phyloP scores from a whole-genome alignment of 2,797 vertebrate genomes.

The Sebastes melanostomus region DNA sequence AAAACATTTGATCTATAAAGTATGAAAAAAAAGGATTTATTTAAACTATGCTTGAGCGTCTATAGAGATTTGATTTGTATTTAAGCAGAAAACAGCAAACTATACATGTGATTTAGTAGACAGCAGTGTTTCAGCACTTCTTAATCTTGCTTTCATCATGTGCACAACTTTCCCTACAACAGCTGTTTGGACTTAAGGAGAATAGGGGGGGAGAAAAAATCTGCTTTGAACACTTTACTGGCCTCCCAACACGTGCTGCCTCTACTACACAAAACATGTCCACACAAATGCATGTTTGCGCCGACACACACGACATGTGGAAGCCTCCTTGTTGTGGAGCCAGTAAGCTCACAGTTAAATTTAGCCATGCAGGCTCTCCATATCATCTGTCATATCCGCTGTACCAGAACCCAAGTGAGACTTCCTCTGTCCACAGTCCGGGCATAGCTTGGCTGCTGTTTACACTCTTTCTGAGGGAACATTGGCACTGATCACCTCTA shows the following conservation, averaged over 20 bases:
- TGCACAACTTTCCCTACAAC: conserved; percentile 37
- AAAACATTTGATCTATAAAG: not conserved
- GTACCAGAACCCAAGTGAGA: conserved; percentile 69
- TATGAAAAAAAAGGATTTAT: not conserved
- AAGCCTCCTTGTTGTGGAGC: conserved; percentile 48
- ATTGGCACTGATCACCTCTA: conserved; percentile 25
- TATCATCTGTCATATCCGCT: conserved; percentile 80
- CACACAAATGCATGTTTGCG: conserved; percentile 6
- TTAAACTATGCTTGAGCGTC: not conserved
- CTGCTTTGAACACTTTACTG: conserved; percentile 49
- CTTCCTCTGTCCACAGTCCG: conserved; percentile 73
- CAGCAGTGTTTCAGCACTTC: conserved; percentile 11
- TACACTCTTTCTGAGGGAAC: conserved; percentile 56
- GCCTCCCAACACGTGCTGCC: conserved; percentile 58
- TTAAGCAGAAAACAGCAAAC: not conserved
- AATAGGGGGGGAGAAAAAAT: conserved; percentile 41
- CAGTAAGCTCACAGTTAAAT: conserved; percentile 74
- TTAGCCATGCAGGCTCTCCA: conserved; percentile 73
- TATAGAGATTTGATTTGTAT: not conserved
- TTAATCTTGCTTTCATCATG: conserved; percentile 16
- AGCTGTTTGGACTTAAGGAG: conserved; percentile 62
- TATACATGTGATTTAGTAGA: not conserved
- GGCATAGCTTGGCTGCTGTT: conserved; percentile 71
- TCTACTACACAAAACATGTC: conserved; percentile 53
- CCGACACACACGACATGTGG: conserved; percentile 13